Percentiles rank a stretch among this genome's conserved stretches.
Evolutionary conservation across 1,140 invertebrate species (phyloP).

Genomic region (Heliconius himera): DNA sequence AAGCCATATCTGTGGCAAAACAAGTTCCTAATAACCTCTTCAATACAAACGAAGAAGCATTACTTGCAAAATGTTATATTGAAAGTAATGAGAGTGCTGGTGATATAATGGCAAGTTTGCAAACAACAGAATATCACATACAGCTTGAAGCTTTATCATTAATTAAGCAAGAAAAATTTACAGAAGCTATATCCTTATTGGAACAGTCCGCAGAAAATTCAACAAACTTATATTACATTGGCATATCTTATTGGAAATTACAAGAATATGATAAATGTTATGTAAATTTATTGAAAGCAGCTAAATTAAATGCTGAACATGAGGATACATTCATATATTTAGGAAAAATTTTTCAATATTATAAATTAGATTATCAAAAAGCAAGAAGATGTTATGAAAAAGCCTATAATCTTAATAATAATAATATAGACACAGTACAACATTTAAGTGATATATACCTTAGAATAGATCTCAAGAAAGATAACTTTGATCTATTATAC

Average conservation of each 20-base stretch:
- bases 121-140: slow-evolving; percentile 55
- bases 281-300: slow-evolving; percentile 87
- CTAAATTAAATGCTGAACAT: slow-evolving; percentile 87
- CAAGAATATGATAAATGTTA: slow-evolving; percentile 84
- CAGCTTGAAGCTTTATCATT: slow-evolving; percentile 69
- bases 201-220: slow-evolving; percentile 72
- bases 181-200: slow-evolving; percentile 82
- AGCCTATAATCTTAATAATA: slow-evolving; percentile 87
- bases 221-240: slow-evolving; percentile 84
- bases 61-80: slow-evolving; percentile 69
- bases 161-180: slow-evolving; percentile 78
- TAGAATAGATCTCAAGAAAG: slow-evolving; percentile 85
- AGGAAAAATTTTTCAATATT: slow-evolving; percentile 87
- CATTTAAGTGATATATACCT: slow-evolving; percentile 89
- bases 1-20: slow-evolving; percentile 63
- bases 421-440: slow-evolving; percentile 85
- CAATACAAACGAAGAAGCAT: slow-evolving; percentile 53
- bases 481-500: slow-evolving; percentile 86
- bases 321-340: slow-evolving; percentile 89
- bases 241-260: slow-evolving; percentile 85
- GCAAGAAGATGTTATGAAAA: slow-evolving; percentile 92
- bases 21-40: slow-evolving; percentile 54
- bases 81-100: slow-evolving; percentile 58
- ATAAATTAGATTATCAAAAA: slow-evolving; percentile 84
- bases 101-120: slow-evolving; percentile 55